phyloP scores from a whole-genome alignment of 2,888 invertebrate genomes.

The Lissocephala sabroskyi region DNA sequence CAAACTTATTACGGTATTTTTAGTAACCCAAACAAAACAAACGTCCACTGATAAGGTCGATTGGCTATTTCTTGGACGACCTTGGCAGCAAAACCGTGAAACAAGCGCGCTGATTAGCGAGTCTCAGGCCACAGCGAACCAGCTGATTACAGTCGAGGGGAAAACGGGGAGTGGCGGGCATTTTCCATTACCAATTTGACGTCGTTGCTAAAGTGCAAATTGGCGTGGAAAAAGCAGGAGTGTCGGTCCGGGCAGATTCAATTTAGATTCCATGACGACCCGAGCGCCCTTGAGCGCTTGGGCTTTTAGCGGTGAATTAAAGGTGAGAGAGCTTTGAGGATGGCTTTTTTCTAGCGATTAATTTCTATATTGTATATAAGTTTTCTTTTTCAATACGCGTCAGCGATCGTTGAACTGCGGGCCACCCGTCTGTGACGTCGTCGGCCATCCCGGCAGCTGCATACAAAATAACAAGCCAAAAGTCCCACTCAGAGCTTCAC shows the following conservation, averaged over 20 bases:
- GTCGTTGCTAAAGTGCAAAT: no score
- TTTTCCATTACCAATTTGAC: no score
- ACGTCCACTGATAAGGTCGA: constrained; percentile 15
- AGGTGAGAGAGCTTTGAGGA: constrained; percentile 34
- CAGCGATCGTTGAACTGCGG: constrained; percentile 21
- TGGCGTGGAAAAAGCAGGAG: no score
- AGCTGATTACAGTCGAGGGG: constrained; percentile 25
- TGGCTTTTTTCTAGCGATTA: constrained; percentile 7
- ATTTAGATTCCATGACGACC: no score
- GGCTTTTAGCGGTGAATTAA: constrained; percentile 55
- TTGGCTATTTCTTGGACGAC: no score
- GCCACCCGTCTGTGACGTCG: constrained; percentile 12
- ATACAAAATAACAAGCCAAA: constrained; percentile 18
- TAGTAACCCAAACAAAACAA: constrained; percentile 39
- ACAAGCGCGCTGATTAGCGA: no score
- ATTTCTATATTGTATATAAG: constrained; percentile 8
- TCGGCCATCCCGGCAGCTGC: no score
- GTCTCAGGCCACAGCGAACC: no score
- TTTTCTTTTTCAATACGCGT: constrained; percentile 14
- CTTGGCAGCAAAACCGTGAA: no score
- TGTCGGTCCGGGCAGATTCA: no score
- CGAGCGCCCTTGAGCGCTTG: no score
- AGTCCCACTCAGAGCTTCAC: constrained; percentile 70
- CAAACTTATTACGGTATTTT: not conserved
- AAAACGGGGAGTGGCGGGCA: no score